These are phyloP conservation scores for Buteo buteo DNA, from an alignment of 2,113 vertebrate species.

Conservation along the genomic window DNA sequence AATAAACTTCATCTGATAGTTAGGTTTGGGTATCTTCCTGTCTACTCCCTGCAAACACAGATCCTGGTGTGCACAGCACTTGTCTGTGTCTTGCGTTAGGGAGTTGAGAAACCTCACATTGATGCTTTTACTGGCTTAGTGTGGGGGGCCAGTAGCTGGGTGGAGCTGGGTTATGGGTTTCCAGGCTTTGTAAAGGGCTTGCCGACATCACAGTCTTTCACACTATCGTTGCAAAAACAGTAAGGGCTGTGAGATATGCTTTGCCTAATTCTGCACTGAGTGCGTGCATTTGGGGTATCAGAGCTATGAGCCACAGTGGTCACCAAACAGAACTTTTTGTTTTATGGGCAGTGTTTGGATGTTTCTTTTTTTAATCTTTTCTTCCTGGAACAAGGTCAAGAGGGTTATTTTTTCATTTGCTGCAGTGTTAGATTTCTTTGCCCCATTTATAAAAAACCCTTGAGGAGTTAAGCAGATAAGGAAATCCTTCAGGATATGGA, in stretches of 20 bases:
- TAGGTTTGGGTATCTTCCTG: neutral
- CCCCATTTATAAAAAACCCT: neutral
- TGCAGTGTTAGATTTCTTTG: neutral
- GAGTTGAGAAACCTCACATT: rapidly evolving
- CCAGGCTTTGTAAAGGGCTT: neutral
- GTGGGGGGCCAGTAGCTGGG: neutral
- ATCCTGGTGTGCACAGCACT: neutral
- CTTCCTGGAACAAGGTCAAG: neutral
- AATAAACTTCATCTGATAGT: neutral
- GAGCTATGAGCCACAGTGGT: neutral
- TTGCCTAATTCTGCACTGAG: neutral
- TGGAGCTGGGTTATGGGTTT: neutral
- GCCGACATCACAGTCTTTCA: neutral
- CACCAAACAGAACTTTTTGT: neutral
- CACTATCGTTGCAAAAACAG: rapidly evolving
- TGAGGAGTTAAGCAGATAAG: neutral
- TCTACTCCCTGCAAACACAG: rapidly evolving
- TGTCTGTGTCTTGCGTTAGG: neutral
- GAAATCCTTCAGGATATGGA: neutral
- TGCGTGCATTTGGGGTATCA: neutral
- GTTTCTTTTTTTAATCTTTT: neutral
- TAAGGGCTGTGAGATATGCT: neutral
- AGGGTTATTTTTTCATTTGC: neutral
- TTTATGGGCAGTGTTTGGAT: neutral
- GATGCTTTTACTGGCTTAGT: neutral